These are phyloP conservation scores for Lutjanus campechanus DNA, from an alignment of 2,797 vertebrate genomes.

Conservation along the genomic window DNA sequence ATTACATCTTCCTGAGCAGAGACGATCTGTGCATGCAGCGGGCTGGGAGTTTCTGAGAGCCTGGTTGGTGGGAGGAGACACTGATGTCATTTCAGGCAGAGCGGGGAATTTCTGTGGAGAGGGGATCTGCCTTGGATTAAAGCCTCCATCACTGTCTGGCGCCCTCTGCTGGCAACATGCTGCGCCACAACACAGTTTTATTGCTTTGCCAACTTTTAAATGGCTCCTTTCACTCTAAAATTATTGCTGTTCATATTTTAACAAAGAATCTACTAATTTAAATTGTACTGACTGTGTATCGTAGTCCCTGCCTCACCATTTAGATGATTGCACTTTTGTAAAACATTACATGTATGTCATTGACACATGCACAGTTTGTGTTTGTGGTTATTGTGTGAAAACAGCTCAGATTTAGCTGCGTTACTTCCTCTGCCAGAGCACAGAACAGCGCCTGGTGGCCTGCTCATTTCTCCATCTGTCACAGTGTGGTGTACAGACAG, in stretches of 20 bases:
- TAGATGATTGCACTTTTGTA: background rate
- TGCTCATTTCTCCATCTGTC: constrained; percentile 61
- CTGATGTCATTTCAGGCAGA: constrained; percentile 73
- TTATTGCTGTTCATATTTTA: background rate
- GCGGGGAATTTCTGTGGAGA: constrained; percentile 69
- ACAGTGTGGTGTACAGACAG: constrained; percentile 5
- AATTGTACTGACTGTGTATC: background rate
- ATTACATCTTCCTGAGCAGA: background rate
- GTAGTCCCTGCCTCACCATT: background rate
- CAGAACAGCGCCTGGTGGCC: background rate
- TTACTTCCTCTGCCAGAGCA: constrained; percentile 44
- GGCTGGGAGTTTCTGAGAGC: constrained; percentile 16
- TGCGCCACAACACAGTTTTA: background rate
- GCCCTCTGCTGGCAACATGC: constrained; percentile 19
- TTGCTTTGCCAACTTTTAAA: rapidly evolving
- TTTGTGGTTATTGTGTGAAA: constrained; percentile 46
- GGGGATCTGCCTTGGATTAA: constrained; percentile 16
- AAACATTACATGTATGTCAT: background rate
- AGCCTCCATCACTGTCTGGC: background rate
- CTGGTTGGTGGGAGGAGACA: constrained; percentile 66
- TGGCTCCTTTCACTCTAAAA: background rate
- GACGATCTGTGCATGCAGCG: constrained; percentile 52
- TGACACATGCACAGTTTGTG: constrained; percentile 12
- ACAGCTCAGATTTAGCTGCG: constrained; percentile 30
- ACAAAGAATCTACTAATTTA: background rate